phyloP scores from a whole-genome alignment of 2,888 invertebrate genomes.

The Drosophila meridionalis region DNA sequence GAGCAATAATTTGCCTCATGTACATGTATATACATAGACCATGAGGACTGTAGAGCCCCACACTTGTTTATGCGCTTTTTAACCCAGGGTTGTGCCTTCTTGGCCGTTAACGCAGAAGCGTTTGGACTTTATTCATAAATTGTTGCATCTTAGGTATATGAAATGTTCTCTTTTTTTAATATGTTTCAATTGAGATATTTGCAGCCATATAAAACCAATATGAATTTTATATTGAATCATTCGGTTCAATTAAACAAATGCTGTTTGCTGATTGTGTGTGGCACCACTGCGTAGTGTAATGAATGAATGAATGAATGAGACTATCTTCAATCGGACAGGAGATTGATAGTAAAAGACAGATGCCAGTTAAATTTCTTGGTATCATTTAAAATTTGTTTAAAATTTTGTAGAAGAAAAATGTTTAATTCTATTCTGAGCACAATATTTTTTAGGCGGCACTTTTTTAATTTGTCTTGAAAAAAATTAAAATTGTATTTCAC shows the following conservation, averaged over 20 bases:
- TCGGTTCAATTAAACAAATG: background rate
- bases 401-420: background rate
- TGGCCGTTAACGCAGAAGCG: constrained; percentile 39
- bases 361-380: background rate
- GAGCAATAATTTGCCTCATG: constrained; percentile 49
- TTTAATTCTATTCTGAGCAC: background rate
- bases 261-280: too few relatives aligned
- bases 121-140: constrained; percentile 35
- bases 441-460: background rate
- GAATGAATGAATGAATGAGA: background rate
- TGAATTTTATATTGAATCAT: background rate
- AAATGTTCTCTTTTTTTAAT: background rate
- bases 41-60: constrained; percentile 29
- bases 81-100: constrained; percentile 59
- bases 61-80: constrained; percentile 63
- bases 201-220: background rate
- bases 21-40: constrained; percentile 8
- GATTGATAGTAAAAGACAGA: background rate
- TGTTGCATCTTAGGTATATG: background rate
- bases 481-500: constrained; percentile 1
- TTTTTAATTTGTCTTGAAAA: background rate
- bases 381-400: background rate
- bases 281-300: too few relatives aligned
- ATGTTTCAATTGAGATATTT: background rate
- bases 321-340: background rate